Evolutionary conservation across 2,888 invertebrate genomes (phyloP), one percentile per base, ranked within the genome.

Genomic region (Mesorhabditis spiculigera): DNA sequence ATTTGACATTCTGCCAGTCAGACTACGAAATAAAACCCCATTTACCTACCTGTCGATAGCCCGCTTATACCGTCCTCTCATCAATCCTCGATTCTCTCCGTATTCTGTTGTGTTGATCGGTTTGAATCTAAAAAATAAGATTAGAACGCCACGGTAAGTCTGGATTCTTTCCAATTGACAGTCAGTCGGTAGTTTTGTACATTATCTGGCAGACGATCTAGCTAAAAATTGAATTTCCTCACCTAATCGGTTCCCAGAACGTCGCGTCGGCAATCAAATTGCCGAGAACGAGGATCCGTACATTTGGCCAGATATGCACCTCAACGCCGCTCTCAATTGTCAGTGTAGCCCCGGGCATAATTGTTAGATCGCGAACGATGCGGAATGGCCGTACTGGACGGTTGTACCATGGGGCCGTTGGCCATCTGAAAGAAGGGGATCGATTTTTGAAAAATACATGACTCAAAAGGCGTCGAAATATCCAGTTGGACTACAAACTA

Each of bases 291-390:
- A 85, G 75, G 63, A 86, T 85, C 8, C 83, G 73, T 67, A 98
- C 93, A 87, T 94, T 95, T 0, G 97, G 93, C 61, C 92, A 92
- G 86, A 99, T 95, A 87, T 96, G 94, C 87, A 99, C 88, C 64
- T 78, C 77, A 4, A 83, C 83, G 5, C 95, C 95, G 4, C 94
- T 92, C 77, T 91, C 90, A 70, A 98, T 93, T 0, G 91, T 91
- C 50, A 98, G 87, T 0, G 92, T 93, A 0, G 91, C 92, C 73
- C 91, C 92, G 0, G 97, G 96, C 96, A 99, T 95, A 0, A 99
- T 91, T 0, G 97, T 99, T 62, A 99, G 91, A 86, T 99, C 98
- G 0, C 93, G 90, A 76, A 90, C 90, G 28, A 98, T 90, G 0
- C 91, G 86, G 82, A 95, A 95, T 0, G 95, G 93, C 61, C 79